Conservation (phyloP, 2,113 vertebrate genomes). For the Gnathonemus echidnorhynchus region DNA sequence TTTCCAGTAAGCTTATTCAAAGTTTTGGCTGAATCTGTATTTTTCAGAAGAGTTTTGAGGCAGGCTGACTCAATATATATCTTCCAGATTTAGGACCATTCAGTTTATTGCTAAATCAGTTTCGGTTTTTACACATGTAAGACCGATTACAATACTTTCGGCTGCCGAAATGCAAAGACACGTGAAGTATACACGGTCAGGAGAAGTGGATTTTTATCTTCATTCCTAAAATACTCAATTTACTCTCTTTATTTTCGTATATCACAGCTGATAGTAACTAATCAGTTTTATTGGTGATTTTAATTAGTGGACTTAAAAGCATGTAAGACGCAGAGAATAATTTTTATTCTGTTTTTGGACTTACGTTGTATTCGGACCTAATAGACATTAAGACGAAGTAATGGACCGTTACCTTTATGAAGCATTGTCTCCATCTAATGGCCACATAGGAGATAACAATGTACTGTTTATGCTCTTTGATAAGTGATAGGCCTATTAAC, state of each 20-base stretch:
- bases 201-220: neutral
- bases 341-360: neutral
- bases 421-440: neutral
- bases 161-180: neutral
- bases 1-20: neutral
- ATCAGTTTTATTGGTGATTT: neutral
- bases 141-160: neutral
- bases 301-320: neutral
- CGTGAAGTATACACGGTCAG: neutral
- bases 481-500: neutral
- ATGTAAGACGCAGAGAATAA: neutral
- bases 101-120: neutral
- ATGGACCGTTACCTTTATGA: neutral
- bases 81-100: neutral
- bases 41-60: neutral
- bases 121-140: neutral
- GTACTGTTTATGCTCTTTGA: neutral
- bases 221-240: neutral
- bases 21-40: neutral
- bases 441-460: neutral
- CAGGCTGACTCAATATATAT: neutral
- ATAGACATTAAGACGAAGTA: neutral
- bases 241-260: neutral
- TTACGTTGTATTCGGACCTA: neutral
- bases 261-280: neutral